Percentiles rank a stretch among this genome's conserved stretches.
Conservation (phyloP, 2,113 vertebrate species). For the Nothocercus nigrocapillus region DNA sequence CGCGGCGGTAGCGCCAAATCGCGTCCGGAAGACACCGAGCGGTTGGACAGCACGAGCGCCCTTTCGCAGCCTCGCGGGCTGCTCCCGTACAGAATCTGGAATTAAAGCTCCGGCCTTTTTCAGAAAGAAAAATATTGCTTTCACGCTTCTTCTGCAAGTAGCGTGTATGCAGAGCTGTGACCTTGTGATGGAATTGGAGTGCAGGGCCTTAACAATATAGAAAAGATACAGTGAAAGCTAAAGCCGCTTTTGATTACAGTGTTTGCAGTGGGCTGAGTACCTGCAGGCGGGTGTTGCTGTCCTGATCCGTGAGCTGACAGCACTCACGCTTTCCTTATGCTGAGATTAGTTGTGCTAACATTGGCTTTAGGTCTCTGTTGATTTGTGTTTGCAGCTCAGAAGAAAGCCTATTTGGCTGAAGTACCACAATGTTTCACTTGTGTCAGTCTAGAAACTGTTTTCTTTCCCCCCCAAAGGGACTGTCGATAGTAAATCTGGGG, state of each 20-base stretch:
- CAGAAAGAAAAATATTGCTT: background rate
- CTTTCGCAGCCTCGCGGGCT: background rate
- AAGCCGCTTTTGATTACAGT: background rate
- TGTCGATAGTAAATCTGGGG: background rate
- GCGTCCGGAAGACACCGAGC: too few species aligned
- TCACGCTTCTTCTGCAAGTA: background rate
- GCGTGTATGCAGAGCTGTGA: too few species aligned
- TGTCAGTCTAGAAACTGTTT: fast-evolving
- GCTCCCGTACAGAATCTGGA: too few species aligned
- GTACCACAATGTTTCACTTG: background rate
- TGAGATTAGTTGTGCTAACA: background rate
- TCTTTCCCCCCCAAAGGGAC: fast-evolving
- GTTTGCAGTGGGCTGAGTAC: background rate
- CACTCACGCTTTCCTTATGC: background rate
- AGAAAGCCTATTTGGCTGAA: background rate
- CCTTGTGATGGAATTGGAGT: too few species aligned
- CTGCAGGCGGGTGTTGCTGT: background rate
- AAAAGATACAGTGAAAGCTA: background rate
- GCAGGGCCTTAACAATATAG: too few species aligned
- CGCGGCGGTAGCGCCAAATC: too few species aligned
- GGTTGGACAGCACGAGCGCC: too few species aligned
- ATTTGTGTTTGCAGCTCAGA: background rate
- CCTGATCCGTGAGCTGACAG: background rate
- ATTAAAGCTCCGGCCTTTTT: background rate
- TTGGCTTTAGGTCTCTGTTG: background rate